These are phyloP conservation scores for Keiferia lycopersicella DNA, from an alignment of 2,888 invertebrate genomes.

Conservation along the genomic window DNA sequence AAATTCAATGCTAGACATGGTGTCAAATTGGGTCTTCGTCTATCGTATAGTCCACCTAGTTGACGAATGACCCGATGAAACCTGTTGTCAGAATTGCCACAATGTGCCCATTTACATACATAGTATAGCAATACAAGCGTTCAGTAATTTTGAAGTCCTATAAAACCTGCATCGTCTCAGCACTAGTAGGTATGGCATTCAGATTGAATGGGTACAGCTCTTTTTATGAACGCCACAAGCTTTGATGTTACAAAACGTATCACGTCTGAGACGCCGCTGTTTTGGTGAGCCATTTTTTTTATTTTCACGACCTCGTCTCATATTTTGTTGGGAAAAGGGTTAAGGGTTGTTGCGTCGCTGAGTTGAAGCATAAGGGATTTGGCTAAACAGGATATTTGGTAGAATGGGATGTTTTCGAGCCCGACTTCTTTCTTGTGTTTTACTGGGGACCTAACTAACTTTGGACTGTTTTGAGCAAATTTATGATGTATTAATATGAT, in stretches of 20 bases:
- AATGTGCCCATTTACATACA: no score
- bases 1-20: no score
- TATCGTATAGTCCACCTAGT: no score
- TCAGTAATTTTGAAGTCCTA: neutral
- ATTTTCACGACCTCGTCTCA: slow-evolving; percentile 29
- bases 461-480: neutral
- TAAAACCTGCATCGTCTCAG: slow-evolving; percentile 25
- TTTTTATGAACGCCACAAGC: slow-evolving; percentile 33
- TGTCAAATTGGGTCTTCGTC: no score
- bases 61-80: no score
- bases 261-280: slow-evolving; percentile 17
- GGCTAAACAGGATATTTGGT: neutral
- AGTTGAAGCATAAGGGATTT: slow-evolving; percentile 13
- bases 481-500: no score
- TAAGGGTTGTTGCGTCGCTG: slow-evolving; percentile 3
- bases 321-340: slow-evolving; percentile 23
- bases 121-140: no score
- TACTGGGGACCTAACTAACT: neutral
- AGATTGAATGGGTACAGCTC: slow-evolving; percentile 34
- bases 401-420: neutral
- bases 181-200: slow-evolving; percentile 19
- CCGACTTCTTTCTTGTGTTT: no score
- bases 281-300: slow-evolving; percentile 28
- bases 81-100: no score
- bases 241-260: slow-evolving; percentile 33